Conservation (phyloP, 2,888 invertebrate species). For the Andrena hattorfiana region DNA sequence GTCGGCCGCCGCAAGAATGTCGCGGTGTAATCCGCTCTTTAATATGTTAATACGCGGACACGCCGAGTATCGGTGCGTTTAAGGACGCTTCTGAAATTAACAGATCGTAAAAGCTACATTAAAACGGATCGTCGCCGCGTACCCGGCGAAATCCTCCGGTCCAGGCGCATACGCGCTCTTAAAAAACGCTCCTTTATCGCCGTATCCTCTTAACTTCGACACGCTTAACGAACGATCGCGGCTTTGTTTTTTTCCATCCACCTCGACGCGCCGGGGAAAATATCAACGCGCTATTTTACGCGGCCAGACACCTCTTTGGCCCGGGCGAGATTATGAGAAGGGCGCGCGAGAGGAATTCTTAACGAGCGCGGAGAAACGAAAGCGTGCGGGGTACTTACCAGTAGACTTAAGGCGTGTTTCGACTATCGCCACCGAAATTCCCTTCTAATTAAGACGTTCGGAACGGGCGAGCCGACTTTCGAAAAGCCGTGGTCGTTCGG, state of each 20-base stretch:
- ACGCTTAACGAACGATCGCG: slow-evolving; percentile 42
- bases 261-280: slow-evolving; percentile 34
- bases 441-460: slow-evolving; percentile 72
- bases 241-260: slow-evolving; percentile 9
- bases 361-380: slow-evolving; percentile 15
- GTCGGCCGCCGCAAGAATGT: slow-evolving; percentile 11
- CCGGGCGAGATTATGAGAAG: slow-evolving; percentile 45
- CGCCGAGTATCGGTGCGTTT: slow-evolving; percentile 30
- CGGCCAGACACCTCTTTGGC: slow-evolving; percentile 20
- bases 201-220: slow-evolving; percentile 33
- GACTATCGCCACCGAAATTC: slow-evolving; percentile 64
- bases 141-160: slow-evolving; percentile 6
- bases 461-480: slow-evolving; percentile 45
- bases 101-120: slow-evolving; percentile 60
- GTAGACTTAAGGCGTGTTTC: slow-evolving; percentile 50
- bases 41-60: slow-evolving; percentile 55
- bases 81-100: slow-evolving; percentile 56
- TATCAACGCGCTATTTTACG: slow-evolving; percentile 32
- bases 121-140: slow-evolving; percentile 33
- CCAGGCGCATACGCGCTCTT: not conserved
- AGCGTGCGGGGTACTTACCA: slow-evolving; percentile 6
- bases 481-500: slow-evolving; percentile 1
- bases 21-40: slow-evolving; percentile 42
- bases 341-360: slow-evolving; percentile 35
- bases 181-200: slow-evolving; percentile 51